Percentiles rank a stretch among this genome's conserved stretches.
Conservation (phyloP, 2,888 invertebrate species). For the Amiota communis region DNA sequence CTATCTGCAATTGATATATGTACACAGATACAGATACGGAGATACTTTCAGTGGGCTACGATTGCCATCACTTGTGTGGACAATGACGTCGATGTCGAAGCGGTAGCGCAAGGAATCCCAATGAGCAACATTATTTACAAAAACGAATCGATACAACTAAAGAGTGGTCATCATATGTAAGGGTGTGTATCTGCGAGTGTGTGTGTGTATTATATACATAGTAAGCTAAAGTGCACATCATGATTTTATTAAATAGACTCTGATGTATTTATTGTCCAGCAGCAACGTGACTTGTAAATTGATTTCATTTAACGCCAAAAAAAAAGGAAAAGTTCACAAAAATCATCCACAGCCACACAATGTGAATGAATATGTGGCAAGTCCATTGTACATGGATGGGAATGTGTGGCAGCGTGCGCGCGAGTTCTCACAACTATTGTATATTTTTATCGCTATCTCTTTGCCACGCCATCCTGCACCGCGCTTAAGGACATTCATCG, state of each 20-base stretch:
- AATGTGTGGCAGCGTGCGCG: conserved; percentile 29
- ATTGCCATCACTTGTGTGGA: neutral
- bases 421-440: conserved; percentile 34
- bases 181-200: conserved; percentile 35
- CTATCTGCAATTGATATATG: conserved; percentile 20
- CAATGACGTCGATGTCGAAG: neutral
- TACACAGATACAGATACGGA: conserved; percentile 9
- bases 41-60: neutral
- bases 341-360: conserved; percentile 38
- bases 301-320: conserved; percentile 66
- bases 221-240: conserved; percentile 68
- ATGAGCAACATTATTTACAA: conserved; percentile 58
- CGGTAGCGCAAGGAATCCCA: conserved; percentile 52
- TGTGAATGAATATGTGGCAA: too few species aligned
- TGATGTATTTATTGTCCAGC: conserved; percentile 72
- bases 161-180: conserved; percentile 17
- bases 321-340: conserved; percentile 60
- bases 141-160: conserved; percentile 42
- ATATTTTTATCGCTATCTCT: conserved; percentile 49
- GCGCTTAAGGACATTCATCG: conserved; percentile 62
- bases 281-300: conserved; percentile 72
- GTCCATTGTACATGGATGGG: neutral
- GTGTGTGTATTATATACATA: conserved; percentile 42
- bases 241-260: conserved; percentile 72
- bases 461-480: conserved; percentile 43